Evolutionary conservation across 1,140 invertebrate species (phyloP).

Genomic region (Caerostris darwini): DNA sequence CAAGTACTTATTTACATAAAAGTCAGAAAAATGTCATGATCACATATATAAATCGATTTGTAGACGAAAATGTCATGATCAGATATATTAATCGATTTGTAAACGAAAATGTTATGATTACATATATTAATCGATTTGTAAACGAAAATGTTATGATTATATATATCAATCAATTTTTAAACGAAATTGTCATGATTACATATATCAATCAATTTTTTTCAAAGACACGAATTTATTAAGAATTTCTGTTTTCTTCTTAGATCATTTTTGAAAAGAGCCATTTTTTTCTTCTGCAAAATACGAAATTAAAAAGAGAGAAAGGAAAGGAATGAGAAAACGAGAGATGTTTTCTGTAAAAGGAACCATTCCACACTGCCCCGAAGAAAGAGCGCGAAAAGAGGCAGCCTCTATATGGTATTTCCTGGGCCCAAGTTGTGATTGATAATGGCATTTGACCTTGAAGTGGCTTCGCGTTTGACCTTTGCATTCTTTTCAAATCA

Average conservation of each 20-base stretch:
- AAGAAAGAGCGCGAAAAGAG: background rate
- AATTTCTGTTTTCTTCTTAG: background rate
- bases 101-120: too few species aligned
- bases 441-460: slow-evolving; percentile 40
- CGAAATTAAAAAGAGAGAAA: background rate
- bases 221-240: too few species aligned
- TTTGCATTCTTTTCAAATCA: slow-evolving; percentile 49
- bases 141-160: too few species aligned
- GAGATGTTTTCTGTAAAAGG: background rate
- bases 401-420: slow-evolving; percentile 26
- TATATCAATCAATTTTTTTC: too few species aligned
- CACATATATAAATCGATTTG: too few species aligned
- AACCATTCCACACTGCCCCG: background rate
- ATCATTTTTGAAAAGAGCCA: background rate
- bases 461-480: slow-evolving; percentile 2
- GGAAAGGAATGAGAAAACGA: background rate
- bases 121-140: too few species aligned
- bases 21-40: too few species aligned
- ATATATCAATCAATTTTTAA: too few species aligned
- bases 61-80: too few species aligned
- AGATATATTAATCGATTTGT: too few species aligned
- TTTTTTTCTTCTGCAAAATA: background rate
- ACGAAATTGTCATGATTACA: too few species aligned
- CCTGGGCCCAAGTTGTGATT: slow-evolving; percentile 48
- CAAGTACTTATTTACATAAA: too few species aligned